Evolutionary conservation across 2,113 vertebrate genomes (phyloP).

Genomic region (Scytalopus superciliaris): DNA sequence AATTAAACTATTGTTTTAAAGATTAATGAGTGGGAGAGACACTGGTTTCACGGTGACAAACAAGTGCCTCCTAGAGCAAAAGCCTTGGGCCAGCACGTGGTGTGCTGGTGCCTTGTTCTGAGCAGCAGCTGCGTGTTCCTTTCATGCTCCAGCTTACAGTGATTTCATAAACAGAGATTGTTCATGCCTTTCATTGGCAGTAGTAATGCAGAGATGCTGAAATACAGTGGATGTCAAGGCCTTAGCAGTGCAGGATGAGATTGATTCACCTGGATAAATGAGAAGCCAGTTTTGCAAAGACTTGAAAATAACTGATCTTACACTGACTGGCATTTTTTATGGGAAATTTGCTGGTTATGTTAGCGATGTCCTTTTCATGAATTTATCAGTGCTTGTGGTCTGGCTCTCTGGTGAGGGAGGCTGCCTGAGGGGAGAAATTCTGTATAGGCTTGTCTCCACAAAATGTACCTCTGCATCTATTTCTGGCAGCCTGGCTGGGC

Average conservation of each 20-base stretch:
- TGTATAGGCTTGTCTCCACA: not conserved
- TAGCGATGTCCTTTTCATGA: not conserved
- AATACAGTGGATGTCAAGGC: not conserved
- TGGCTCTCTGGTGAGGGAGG: not conserved
- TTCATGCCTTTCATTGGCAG: not conserved
- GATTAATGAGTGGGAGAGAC: not conserved
- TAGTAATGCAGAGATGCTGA: not conserved
- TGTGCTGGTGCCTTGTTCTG: not conserved
- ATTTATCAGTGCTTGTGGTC: not conserved
- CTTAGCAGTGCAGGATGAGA: not conserved
- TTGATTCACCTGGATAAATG: not conserved
- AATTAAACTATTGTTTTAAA: conserved; percentile 24
- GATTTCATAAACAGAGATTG: not conserved
- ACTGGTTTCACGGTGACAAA: not conserved
- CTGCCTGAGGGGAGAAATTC: not conserved
- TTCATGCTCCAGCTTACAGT: not conserved
- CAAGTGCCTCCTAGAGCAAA: not conserved
- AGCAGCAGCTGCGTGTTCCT: not conserved
- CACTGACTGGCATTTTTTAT: not conserved
- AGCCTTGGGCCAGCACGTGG: not conserved
- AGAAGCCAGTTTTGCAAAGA: not conserved
- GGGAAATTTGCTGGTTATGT: not conserved
- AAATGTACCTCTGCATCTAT: not conserved
- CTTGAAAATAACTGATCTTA: not conserved
- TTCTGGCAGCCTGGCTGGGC: not conserved